Base-by-base conservation (phyloP, 2,797 vertebrate genomes). In the Xenentodon cancila region DNA sequence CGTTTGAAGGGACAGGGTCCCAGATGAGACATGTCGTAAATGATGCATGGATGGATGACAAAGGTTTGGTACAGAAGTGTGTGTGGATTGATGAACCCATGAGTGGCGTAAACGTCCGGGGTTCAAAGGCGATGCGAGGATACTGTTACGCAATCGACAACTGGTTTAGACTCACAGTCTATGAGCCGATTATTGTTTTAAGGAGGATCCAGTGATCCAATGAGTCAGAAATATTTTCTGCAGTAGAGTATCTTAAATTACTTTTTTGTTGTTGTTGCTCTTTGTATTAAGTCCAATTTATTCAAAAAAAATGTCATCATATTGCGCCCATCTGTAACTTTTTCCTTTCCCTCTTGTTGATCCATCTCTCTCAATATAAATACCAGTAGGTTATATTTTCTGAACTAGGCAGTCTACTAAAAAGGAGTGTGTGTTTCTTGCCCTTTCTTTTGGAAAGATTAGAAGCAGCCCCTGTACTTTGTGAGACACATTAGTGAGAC, bases 1-100 rank as follows among this genome's bases (percentile, higher is more conserved):
- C 57, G 49, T 17, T n/a, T 64, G 17, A 72, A 56, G 71, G 45
- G 64, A 71, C 55, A 59, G 9, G 3, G 54, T 30, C 43, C 6
- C 5, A 45, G 8, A 62, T 17, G 25, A 64, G 40, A 46, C 20
- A 0, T 16, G 43, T 16, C 56, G 19, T 21, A n/a, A 56, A 44
- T 42, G 48, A 46, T 52, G 4, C 16, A 16, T 13, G 22, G 30
- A 34, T 20, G 16, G 2, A 57, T 34, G 1, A 16, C 22, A 20
- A 16, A 46, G 8, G 42, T 45, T 32, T 19, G 13, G 25, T 5
- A 13, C 34, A 9, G 13, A 44, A 4, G 5, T 9, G 16, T 16
- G 9, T 12, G 9, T 17, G 3, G 40, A 25, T 16, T 17, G 12
- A 13, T 6, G 47, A 27, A 73, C 19, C 7, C 44, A 52, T 9